Base-by-base conservation (phyloP, 1,140 invertebrate species). In the Mylabris phalerata region DNA sequence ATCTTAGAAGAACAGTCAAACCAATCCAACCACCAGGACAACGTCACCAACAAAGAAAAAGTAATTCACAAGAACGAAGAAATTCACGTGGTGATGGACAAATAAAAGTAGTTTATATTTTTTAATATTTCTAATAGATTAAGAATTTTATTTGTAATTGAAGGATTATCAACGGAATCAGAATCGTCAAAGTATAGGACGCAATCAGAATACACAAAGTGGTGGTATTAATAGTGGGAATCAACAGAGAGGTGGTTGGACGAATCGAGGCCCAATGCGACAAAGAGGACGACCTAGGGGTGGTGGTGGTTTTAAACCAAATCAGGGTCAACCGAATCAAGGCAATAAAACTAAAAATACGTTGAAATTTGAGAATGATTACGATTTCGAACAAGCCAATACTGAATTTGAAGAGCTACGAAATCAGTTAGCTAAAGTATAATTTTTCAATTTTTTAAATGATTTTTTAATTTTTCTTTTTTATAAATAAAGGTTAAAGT, bases 361-460 rank as follows among this genome's bases (percentile, higher is more conserved):
- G 73, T 87, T 87, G 64, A 95, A 95, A 71, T 98, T 98, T 75
- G 93, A 98, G 56, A 89, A 86, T 50, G 95, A 98, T 66, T 98
- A 93, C 75, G 95, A 99, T 77, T 98, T 99, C 77, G 96, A 98
- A 73, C 89, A 94, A 73, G 93, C 95, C 6, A 98, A 98, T 77
- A 93, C 89, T 32, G 86, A 97, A 73, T 98, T 98, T 77, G 90
- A 96, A 70, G 93, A 97, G 75, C 77, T 98, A 10, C 87, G 90
- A 65, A 85, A 79, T 59, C 88, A 95, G 73, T 78, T 97, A 41
- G 84, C 85, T 26, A 93, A 92, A 76, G 82, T 88, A 10, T 93
- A 92, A 9, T 75, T 84, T 94, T 50, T 61, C 10, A n/a, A 39
- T 57, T 42, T 43, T 25, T 10, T 2, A 25, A 13, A 3, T 44